Evolutionary conservation across 35 echinoderm and acorn worm genomes (phyloP), one percentile per base, ranked within the genome.

Genomic region (Holothuria glaberrima): DNA sequence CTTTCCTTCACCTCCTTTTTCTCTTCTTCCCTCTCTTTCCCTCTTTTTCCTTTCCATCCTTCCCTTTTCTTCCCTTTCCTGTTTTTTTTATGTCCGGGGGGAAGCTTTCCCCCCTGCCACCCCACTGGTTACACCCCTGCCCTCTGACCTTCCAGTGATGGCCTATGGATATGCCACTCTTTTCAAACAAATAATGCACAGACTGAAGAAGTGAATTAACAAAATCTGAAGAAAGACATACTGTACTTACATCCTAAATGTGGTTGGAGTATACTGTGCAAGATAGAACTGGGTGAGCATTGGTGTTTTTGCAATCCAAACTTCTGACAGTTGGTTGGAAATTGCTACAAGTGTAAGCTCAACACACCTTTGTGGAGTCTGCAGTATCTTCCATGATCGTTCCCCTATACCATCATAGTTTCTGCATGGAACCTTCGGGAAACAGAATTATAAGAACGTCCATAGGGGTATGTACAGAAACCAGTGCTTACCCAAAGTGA

Each of bases 321-420:
- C 95, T 67, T 98, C 95, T 12, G 75, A 62, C 9, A 98, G 61
- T 30, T 90, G 79, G 66, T 98, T 98, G 34, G 92, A 90, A 50
- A 98, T 90, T 54, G 95, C 90, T 19, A 98, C 86, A 14, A 90
- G 33, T 9, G 75, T 98, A 26, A 98, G 59, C 18, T 86, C 77
- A 16, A 87, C 95, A 82, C 95, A 98, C 44, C 95, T 30, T 22
- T 92, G 92, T 35, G 95, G 61, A 9, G 80, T 89, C 85, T 91
- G 90, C 30, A 92, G 45, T 6, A 80, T 27, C 48, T 35, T 71
- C 54, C 19, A 80, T 35, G 68, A 35, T 12, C 92, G 86, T 38
- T 90, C 90, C 59, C 63, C 92, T 19, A 46, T 19, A 19, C 68
- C 86, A 44, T 84, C 35, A 26, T 88, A 84, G 45, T 80, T 58